phyloP scores from a whole-genome alignment of 2,888 invertebrate species.

The Pterobdella sp. region DNA sequence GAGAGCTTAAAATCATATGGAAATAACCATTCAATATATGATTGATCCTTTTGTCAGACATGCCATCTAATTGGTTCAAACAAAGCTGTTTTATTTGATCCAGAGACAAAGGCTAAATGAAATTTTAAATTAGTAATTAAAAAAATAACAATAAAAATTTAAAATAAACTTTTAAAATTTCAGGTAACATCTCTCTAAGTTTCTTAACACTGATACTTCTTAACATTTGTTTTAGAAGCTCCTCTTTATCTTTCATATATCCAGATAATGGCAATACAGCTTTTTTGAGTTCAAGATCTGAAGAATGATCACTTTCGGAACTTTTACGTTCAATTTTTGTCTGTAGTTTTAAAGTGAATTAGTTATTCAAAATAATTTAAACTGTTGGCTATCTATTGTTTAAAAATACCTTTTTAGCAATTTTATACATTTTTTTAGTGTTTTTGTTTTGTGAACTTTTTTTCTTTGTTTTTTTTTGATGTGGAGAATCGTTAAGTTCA shows the following conservation, averaged over 20 bases:
- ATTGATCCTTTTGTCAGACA: slow-evolving; percentile 49
- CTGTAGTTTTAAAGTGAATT: not conserved
- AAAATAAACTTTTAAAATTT: slow-evolving; percentile 50
- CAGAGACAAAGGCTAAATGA: too few relatives aligned
- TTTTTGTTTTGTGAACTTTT: not conserved
- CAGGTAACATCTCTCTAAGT: slow-evolving; percentile 52
- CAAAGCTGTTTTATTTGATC: slow-evolving; percentile 50
- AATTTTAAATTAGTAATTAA: too few relatives aligned
- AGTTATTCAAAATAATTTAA: not conserved
- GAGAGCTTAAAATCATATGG: too few relatives aligned
- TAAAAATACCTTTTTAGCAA: not conserved
- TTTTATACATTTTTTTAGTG: not conserved
- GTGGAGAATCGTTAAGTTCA: not conserved
- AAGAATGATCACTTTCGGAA: slow-evolving; percentile 37
- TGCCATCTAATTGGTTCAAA: slow-evolving; percentile 50
- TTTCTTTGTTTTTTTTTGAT: not conserved
- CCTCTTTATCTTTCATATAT: slow-evolving; percentile 48
- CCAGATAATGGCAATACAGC: slow-evolving; percentile 49
- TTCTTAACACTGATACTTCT: slow-evolving; percentile 48
- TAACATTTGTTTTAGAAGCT: slow-evolving; percentile 51
- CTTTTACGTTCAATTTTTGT: slow-evolving; percentile 1
- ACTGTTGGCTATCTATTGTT: not conserved
- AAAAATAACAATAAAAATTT: too few relatives aligned
- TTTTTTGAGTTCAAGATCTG: slow-evolving; percentile 50
- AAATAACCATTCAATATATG: slow-evolving; percentile 48